A percentile compares a stretch with the other conserved stretches of the same genome.
Evolutionary conservation across 37 sponge, comb jelly and placozoan species (phyloP).

Genomic region (Cladorhizidae sp.): DNA sequence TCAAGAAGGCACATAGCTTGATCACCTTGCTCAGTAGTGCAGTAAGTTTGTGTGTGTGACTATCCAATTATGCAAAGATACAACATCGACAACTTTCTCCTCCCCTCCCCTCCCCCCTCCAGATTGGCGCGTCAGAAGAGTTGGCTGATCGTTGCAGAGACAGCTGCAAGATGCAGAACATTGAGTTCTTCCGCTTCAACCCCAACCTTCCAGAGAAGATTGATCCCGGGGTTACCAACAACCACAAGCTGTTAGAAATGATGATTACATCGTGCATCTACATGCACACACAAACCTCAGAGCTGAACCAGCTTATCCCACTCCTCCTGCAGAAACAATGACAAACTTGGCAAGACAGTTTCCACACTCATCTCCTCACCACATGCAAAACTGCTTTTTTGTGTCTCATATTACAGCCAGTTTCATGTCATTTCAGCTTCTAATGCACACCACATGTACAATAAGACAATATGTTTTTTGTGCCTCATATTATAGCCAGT

Average conservation of each 20-base stretch:
- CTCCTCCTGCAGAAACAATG: too few species aligned
- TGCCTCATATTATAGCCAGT: too few species aligned
- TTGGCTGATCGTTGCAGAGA: conserved; percentile 33
- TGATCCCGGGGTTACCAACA: conserved; percentile 23
- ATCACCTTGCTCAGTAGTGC: conserved; percentile 47
- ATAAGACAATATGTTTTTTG: too few species aligned
- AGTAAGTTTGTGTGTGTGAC: conserved; percentile 30
- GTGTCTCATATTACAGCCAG: too few species aligned
- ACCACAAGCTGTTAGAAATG: conserved; percentile 39
- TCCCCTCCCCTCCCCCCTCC: not conserved
- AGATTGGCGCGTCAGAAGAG: conserved; percentile 49
- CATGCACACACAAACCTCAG: not conserved
- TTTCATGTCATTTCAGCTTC: too few species aligned
- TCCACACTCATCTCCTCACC: too few species aligned
- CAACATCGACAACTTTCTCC: not conserved
- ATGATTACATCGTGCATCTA: conserved; percentile 28
- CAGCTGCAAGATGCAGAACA: conserved; percentile 46
- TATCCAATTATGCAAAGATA: too few species aligned
- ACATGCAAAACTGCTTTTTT: too few species aligned
- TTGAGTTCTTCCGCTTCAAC: conserved; percentile 62
- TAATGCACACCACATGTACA: too few species aligned
- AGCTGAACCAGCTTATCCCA: not conserved
- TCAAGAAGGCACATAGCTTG: conserved; percentile 21
- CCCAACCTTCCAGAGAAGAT: conserved; percentile 38
- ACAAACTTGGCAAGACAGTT: too few species aligned